Conservation (phyloP, 2,888 invertebrate species). For the Oscheius sp. region DNA sequence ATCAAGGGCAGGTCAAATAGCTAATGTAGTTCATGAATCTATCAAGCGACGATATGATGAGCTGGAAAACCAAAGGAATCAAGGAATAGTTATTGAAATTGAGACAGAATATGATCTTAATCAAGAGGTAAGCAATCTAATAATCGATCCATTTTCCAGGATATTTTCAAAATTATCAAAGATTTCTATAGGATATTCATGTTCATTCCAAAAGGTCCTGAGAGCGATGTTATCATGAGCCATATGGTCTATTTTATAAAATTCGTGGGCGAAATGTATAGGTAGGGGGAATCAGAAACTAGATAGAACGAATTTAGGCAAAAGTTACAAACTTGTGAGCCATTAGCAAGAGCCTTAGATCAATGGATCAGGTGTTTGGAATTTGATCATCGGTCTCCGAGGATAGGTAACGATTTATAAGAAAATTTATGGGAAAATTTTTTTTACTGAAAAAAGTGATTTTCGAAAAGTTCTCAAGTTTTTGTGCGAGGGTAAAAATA, state of each 20-base stretch:
- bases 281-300: not conserved
- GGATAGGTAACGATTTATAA: constrained; percentile 50
- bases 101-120: constrained; percentile 1
- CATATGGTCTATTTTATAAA: constrained; percentile 4
- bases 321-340: constrained; percentile 11
- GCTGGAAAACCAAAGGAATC: not conserved
- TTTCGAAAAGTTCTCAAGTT: no score
- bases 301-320: constrained; percentile 15
- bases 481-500: no score
- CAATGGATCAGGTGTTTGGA: constrained; percentile 63
- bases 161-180: constrained; percentile 5
- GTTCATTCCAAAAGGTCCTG: constrained; percentile 6
- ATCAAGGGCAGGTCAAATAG: constrained; percentile 9
- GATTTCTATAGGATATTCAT: constrained; percentile 18
- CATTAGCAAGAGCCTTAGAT: constrained; percentile 47
- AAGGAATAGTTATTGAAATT: not conserved
- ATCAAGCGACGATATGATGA: constrained; percentile 1
- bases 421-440: not conserved
- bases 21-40: constrained; percentile 9
- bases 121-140: not conserved
- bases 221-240: constrained; percentile 10
- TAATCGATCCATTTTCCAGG: no score
- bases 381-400: constrained; percentile 56
- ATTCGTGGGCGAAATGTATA: constrained; percentile 8
- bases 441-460: no score